Conservation (phyloP, 2,113 vertebrate species). For the Neotragus pygmaeus region DNA sequence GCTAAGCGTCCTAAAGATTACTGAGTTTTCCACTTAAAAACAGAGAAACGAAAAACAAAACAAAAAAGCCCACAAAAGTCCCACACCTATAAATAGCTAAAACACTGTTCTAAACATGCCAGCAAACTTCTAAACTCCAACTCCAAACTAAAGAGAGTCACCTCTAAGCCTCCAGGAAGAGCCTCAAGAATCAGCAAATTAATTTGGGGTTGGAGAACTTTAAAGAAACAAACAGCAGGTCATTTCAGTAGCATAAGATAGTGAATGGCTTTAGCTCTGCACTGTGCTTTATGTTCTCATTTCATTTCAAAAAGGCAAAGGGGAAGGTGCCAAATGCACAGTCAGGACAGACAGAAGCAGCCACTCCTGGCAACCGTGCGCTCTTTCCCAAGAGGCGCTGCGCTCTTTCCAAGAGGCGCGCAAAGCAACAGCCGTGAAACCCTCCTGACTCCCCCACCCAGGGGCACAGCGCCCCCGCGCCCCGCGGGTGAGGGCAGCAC, state of each 20-base stretch:
- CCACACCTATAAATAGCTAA: neutral
- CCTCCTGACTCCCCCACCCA: neutral
- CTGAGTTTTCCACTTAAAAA: neutral
- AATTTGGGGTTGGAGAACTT: neutral
- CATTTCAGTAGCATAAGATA: neutral
- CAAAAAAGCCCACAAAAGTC: neutral
- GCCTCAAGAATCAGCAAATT: neutral
- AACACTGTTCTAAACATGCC: neutral
- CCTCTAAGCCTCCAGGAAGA: neutral
- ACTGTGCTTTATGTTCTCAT: neutral
- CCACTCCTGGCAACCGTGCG: neutral
- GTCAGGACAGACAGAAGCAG: neutral
- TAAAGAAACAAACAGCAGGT: neutral
- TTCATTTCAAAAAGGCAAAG: neutral
- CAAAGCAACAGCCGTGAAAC: neutral
- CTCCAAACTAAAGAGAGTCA: neutral
- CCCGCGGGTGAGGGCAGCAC: rapidly evolving
- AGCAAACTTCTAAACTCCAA: neutral
- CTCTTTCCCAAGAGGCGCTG: neutral
- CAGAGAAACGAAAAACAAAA: neutral
- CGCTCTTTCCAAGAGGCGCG: neutral
- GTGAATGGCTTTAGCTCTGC: neutral
- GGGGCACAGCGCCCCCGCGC: neutral
- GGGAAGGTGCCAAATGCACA: neutral
- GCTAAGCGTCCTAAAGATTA: neutral